These are phyloP conservation scores for Valencia hispanica DNA, from an alignment of 2,797 vertebrate genomes.

Conservation along the genomic window DNA sequence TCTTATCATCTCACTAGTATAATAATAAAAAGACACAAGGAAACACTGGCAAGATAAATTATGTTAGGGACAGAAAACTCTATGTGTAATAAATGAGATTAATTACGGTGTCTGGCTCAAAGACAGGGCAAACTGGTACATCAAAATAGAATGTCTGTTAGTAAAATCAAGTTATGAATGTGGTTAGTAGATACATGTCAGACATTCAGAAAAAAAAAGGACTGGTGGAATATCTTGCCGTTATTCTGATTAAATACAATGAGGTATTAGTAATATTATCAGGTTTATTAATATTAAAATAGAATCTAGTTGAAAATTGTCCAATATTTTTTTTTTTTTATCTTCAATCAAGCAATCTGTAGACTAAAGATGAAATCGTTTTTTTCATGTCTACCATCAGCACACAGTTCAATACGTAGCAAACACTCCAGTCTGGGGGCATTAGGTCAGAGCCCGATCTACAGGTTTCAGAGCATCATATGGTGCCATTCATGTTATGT, in stretches of 20 bases:
- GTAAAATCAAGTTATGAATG: not conserved
- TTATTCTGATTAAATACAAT: not conserved
- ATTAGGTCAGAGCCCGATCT: not conserved
- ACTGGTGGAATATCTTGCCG: not conserved
- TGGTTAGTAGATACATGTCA: not conserved
- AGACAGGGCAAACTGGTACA: conserved; percentile 5
- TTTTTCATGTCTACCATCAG: not conserved
- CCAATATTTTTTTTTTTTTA: not conserved
- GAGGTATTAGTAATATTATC: not conserved
- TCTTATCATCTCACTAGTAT: conserved; percentile 1
- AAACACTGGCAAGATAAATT: not conserved
- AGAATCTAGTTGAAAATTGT: not conserved
- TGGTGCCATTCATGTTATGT: not conserved
- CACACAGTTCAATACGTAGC: not conserved
- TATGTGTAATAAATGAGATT: conserved; percentile 8
- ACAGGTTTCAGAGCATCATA: not conserved
- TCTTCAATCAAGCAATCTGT: not conserved
- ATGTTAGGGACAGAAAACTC: conserved; percentile 5
- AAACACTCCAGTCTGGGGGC: not conserved
- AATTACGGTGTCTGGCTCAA: conserved; percentile 4
- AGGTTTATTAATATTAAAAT: not conserved
- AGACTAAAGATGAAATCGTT: not conserved
- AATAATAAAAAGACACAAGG: not conserved
- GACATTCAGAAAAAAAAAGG: not conserved
- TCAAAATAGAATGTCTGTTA: not conserved